These are phyloP conservation scores for Parotocinclus haroldoi DNA, from an alignment of 2,797 vertebrate genomes.

Conservation along the genomic window DNA sequence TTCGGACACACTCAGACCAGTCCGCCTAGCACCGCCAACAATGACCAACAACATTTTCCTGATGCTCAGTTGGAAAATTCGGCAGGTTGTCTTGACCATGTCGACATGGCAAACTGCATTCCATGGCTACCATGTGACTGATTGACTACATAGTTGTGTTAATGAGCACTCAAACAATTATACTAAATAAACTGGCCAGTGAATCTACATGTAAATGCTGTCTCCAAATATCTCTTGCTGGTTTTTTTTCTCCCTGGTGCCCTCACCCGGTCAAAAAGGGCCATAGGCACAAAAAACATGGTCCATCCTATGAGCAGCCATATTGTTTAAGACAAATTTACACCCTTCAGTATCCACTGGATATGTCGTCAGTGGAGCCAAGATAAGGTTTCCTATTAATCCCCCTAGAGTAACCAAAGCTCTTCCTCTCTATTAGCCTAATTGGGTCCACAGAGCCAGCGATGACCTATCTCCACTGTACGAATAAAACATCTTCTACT, in stretches of 20 bases:
- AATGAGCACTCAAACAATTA: no score
- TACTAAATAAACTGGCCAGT: no score
- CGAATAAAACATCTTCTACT: constrained; percentile 54
- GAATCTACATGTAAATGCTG: no score
- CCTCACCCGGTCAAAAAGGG: constrained; percentile 51
- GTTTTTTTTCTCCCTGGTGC: constrained; percentile 23
- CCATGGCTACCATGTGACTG: no score
- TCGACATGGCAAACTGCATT: no score
- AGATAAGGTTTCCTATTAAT: constrained; percentile 38
- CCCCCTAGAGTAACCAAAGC: constrained; percentile 43
- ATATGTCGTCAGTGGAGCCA: constrained; percentile 45
- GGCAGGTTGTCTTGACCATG: no score
- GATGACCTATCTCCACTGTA: constrained; percentile 38
- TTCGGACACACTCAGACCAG: no score
- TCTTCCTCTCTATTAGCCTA: constrained; percentile 76
- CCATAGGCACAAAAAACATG: constrained; percentile 59
- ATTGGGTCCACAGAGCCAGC: constrained; percentile 62
- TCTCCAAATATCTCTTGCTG: constrained; percentile 2
- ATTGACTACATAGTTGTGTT: no score
- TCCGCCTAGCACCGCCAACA: no score
- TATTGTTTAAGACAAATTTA: constrained; percentile 77
- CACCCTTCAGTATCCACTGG: constrained; percentile 43
- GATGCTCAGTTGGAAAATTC: no score
- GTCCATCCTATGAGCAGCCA: constrained; percentile 68
- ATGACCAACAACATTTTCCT: no score